phyloP scores from a whole-genome alignment of 2,888 invertebrate species.

The Stenurella melanura region DNA sequence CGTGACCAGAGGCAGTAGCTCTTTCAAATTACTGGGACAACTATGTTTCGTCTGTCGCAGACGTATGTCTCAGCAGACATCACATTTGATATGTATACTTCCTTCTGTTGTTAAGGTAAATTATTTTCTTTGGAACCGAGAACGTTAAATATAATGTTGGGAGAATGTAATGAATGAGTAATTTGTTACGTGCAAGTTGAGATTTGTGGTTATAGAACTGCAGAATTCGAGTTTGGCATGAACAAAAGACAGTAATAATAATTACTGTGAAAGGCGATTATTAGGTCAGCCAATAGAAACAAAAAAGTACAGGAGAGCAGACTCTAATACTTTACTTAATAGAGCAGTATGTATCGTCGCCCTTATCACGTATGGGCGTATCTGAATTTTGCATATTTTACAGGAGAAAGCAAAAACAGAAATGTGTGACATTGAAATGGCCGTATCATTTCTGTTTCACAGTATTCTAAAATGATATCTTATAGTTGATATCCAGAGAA shows the following conservation, averaged over 20 bases:
- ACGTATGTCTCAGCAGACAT: conserved; percentile 36
- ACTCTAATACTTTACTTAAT: no score
- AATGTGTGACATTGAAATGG: no score
- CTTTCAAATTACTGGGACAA: conserved; percentile 46
- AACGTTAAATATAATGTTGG: conserved; percentile 7
- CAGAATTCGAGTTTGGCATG: neutral
- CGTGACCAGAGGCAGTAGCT: conserved; percentile 50
- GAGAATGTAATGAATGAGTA: conserved; percentile 7
- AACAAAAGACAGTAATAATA: neutral
- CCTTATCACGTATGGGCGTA: no score
- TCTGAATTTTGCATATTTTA: no score
- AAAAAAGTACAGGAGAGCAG: no score
- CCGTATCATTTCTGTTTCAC: no score
- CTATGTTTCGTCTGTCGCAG: conserved; percentile 40
- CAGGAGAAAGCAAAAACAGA: no score
- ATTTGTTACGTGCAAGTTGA: neutral
- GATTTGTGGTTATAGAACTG: neutral
- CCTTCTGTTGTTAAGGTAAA: conserved; percentile 30
- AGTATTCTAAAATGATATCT: no score
- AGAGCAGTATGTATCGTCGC: no score
- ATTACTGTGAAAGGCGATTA: no score
- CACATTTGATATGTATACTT: conserved; percentile 35
- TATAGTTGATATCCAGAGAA: no score
- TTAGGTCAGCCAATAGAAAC: no score
- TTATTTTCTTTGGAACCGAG: conserved; percentile 18